Evolutionary conservation across 2,888 invertebrate genomes (phyloP), one percentile per base, ranked within the genome.

Genomic region (Pocota personata): DNA sequence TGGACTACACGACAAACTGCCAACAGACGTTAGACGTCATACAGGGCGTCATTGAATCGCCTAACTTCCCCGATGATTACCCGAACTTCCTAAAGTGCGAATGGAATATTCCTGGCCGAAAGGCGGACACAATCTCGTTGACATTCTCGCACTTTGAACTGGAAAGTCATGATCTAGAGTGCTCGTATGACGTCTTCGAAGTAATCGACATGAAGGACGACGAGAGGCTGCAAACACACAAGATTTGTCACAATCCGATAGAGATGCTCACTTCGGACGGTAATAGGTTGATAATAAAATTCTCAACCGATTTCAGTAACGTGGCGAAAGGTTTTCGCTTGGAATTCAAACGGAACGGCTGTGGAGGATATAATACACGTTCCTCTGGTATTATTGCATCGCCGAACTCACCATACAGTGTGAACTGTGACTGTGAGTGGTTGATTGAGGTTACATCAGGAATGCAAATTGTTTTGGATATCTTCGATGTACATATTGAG

Each of bases 1-100:
- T 92, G 1, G 88, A 90, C 27, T 92, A 92, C 48, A 27, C 67
- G 0, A 89, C 89, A 0, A 89, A 90, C 35, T 92, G 92, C 64
- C 79, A 71, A 0, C 87, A 84, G 6, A 78, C 64, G 0, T 62
- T 91, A n/a, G 78, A 88, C 0, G 75, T 83, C 12, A 35, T 89
- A 48, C 93, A 94, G 87, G 97, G 97, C n/a, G 94, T 96, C 10
- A 96, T 98, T 82, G 98, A 98, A 91, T 97, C 97, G 87, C 97
- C 97, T 0, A 97, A 97, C 90, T 98, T 95, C 90, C 98, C 98
- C 0, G 92, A 95, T 58, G 91, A 93, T 0, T 97, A 97, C 92
- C 95, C 95, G 0, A 90, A 93, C 24, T 91, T 93, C 58, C 90
- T 93, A 32, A 94, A 96, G 89, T 98, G 98, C 90, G 93, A 94